Conservation (phyloP, 2,113 vertebrate species). For the Haemorhous mexicanus region DNA sequence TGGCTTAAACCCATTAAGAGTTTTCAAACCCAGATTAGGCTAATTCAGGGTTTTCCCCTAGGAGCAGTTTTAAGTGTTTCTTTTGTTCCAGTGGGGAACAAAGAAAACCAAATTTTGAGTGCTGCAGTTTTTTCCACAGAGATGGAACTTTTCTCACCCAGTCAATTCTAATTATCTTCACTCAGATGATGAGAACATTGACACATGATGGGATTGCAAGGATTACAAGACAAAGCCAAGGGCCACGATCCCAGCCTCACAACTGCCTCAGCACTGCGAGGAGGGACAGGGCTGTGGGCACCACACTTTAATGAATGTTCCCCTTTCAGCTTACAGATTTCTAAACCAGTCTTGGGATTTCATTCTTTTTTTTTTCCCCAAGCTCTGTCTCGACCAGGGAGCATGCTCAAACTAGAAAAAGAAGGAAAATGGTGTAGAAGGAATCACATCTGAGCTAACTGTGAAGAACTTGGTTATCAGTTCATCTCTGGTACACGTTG, state of each 20-base stretch:
- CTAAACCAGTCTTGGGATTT: neutral
- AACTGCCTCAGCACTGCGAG: neutral
- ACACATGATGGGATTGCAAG: neutral
- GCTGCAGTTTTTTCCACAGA: neutral
- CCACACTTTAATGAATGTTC: neutral
- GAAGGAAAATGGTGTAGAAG: fast-evolving
- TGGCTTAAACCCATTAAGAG: neutral
- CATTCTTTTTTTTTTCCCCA: neutral
- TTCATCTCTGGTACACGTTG: neutral
- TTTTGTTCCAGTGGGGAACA: neutral
- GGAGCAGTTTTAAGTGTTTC: neutral
- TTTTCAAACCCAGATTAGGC: conserved; percentile 7
- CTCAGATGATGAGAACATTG: neutral
- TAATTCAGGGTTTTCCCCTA: neutral
- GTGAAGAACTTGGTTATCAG: neutral
- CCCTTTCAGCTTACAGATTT: neutral
- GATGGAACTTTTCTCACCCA: neutral
- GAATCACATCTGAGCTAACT: neutral
- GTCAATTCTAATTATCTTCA: neutral
- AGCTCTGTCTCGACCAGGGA: neutral
- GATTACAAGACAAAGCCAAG: neutral
- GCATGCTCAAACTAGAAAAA: neutral
- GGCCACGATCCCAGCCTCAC: neutral
- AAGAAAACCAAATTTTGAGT: neutral
- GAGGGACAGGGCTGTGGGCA: neutral